These are phyloP conservation scores for Pachyuromys duprasi DNA, from an alignment of 2,797 vertebrate species.

Conservation along the genomic window DNA sequence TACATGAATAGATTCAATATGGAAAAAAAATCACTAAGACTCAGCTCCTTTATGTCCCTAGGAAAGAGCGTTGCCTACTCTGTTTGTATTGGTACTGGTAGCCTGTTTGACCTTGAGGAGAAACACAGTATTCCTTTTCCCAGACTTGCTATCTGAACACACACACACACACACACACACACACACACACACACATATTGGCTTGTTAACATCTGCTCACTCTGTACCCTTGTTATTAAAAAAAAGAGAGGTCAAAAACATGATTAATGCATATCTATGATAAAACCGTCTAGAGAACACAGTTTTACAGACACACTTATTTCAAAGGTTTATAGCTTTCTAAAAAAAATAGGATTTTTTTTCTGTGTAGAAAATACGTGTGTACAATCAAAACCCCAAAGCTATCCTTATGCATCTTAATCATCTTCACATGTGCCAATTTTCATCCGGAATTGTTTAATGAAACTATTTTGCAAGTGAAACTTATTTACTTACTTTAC, in stretches of 20 bases:
- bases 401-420: neutral
- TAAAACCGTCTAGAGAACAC: neutral
- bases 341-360: conserved; percentile 18
- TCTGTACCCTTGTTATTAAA: neutral
- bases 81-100: neutral
- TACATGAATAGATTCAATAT: neutral
- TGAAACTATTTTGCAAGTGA: conserved; percentile 26
- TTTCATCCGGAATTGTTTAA: conserved; percentile 20
- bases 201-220: neutral
- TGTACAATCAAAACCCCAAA: neutral
- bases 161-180: neutral
- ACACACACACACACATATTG: neutral
- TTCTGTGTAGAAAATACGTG: conserved; percentile 19
- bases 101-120: neutral
- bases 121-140: neutral
- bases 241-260: neutral
- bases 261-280: neutral
- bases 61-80: neutral
- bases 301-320: neutral
- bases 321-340: conserved; percentile 23
- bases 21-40: neutral
- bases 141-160: neutral
- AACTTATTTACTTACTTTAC: neutral
- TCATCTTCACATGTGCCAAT: neutral
- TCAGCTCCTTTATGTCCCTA: neutral